Conservation (phyloP, 2,113 vertebrate species). For the Mormyrus iriodes region DNA sequence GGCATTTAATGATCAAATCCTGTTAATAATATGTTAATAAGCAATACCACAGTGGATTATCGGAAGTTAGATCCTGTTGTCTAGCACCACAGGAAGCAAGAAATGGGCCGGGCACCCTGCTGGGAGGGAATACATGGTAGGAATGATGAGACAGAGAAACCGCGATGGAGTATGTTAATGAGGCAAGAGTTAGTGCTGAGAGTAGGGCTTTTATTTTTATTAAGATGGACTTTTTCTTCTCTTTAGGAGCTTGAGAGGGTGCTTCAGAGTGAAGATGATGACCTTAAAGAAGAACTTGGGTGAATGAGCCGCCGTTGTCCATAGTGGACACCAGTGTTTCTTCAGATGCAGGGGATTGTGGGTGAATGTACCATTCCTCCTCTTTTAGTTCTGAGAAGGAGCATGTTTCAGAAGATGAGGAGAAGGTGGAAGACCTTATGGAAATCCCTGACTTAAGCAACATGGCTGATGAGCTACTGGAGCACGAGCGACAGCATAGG, state of each 20-base stretch:
- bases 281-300: constrained; percentile 80
- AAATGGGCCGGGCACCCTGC: not conserved
- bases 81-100: not conserved
- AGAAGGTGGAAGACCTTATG: constrained; percentile 79
- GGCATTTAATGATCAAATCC: not conserved
- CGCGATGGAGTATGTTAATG: not conserved
- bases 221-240: not conserved
- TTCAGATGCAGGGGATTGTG: not conserved
- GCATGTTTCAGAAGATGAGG: constrained; percentile 67
- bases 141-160: not conserved
- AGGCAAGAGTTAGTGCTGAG: not conserved
- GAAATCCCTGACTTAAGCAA: constrained; percentile 91
- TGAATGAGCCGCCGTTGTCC: constrained; percentile 44
- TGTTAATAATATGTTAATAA: not conserved
- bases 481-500: constrained; percentile 95
- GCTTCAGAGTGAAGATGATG: constrained; percentile 69
- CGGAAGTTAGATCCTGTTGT: not conserved
- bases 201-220: not conserved
- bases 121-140: not conserved
- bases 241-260: constrained; percentile 77
- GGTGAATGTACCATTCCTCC: not conserved
- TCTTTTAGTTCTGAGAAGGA: constrained; percentile 76
- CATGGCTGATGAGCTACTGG: constrained; percentile 87
- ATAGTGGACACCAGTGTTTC: not conserved
- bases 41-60: not conserved